phyloP scores from a whole-genome alignment of 2,113 vertebrate species.

The Henicopernis longicauda region DNA sequence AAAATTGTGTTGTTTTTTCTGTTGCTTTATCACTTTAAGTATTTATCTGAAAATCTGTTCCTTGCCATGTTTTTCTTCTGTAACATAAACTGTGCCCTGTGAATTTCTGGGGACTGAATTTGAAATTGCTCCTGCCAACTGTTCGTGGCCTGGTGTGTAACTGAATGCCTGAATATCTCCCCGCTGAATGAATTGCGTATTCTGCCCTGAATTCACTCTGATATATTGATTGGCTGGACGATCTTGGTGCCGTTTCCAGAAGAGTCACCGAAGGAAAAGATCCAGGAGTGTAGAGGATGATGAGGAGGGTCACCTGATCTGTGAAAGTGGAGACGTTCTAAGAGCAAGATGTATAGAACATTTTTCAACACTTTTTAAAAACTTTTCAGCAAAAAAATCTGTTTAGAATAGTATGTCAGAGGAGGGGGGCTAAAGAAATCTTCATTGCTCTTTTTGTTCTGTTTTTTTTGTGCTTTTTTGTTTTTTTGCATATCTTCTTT shows the following conservation, averaged over 20 bases:
- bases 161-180: slow-evolving; percentile 98
- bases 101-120: slow-evolving; percentile 99
- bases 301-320: slow-evolving; percentile 99
- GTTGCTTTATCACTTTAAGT: slow-evolving; percentile 85
- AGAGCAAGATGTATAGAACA: slow-evolving; percentile 99
- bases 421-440: slow-evolving; percentile 76
- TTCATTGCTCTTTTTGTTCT: slow-evolving; percentile 81
- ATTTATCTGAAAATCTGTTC: slow-evolving; percentile 99
- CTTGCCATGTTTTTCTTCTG: slow-evolving; percentile 99
- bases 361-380: slow-evolving; percentile 86
- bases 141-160: slow-evolving; percentile 89
- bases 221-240: slow-evolving; percentile 87
- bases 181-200: slow-evolving; percentile 97
- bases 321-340: slow-evolving; percentile 99
- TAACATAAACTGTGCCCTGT: slow-evolving; percentile 99
- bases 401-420: slow-evolving; percentile 81
- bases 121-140: slow-evolving; percentile 97
- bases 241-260: slow-evolving; percentile 92
- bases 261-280: slow-evolving; percentile 98
- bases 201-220: slow-evolving; percentile 93
- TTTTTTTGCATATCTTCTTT: slow-evolving; percentile 80
- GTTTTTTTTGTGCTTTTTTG: slow-evolving; percentile 77
- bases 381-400: slow-evolving; percentile 78
- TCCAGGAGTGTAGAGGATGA: slow-evolving; percentile 99
- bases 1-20: slow-evolving; percentile 83